Conservation (phyloP, 2,888 invertebrate species). For the Hirudinaria manillensis region DNA sequence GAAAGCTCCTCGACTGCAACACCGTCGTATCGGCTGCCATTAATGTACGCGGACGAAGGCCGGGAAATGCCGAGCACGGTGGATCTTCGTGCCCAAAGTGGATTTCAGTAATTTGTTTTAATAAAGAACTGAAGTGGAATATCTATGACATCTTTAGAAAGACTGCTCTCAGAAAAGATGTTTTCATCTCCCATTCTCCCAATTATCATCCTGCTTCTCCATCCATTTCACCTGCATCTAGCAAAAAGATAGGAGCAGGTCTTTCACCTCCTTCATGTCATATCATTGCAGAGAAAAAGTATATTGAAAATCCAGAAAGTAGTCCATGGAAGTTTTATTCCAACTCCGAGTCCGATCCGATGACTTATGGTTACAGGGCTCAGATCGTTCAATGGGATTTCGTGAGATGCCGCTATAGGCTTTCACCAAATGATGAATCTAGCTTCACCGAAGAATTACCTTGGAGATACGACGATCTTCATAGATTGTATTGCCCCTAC, state of each 20-base stretch:
- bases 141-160: slow-evolving; percentile 39
- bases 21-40: slow-evolving; percentile 34
- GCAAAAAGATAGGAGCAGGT: background rate
- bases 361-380: slow-evolving; percentile 40
- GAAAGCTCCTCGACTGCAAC: slow-evolving; percentile 31
- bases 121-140: slow-evolving; percentile 41
- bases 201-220: background rate
- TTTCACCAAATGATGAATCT: slow-evolving; percentile 30
- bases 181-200: slow-evolving; percentile 21
- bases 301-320: background rate
- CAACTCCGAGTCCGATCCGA: slow-evolving; percentile 28
- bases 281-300: background rate
- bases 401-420: slow-evolving; percentile 19
- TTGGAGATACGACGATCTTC: slow-evolving; percentile 35
- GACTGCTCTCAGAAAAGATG: slow-evolving; percentile 39
- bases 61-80: background rate
- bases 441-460: slow-evolving; percentile 29
- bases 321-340: slow-evolving; percentile 31
- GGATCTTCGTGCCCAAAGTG: slow-evolving; percentile 16
- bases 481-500: slow-evolving; percentile 36
- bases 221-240: slow-evolving; percentile 1
- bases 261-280: background rate
- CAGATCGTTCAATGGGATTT: slow-evolving; percentile 40
- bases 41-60: background rate
- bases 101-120: slow-evolving; percentile 38